Conservation (phyloP, 2,888 invertebrate species). For the Ischnus inquisitorius region DNA sequence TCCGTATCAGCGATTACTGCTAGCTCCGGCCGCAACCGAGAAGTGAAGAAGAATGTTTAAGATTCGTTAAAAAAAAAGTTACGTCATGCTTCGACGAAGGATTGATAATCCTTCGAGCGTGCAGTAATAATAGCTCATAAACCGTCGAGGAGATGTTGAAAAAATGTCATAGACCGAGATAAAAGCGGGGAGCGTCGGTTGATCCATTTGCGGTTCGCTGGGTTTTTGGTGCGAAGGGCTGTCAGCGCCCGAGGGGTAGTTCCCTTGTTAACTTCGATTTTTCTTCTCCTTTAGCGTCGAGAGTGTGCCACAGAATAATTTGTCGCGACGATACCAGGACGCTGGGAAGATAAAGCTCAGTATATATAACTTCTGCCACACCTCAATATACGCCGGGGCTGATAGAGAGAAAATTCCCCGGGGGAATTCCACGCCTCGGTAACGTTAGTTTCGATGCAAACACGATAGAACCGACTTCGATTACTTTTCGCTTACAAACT, state of each 20-base stretch:
- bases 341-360: slow-evolving; percentile 39
- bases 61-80: not conserved
- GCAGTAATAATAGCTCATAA: not conserved
- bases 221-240: slow-evolving; percentile 61
- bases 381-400: slow-evolving; percentile 4
- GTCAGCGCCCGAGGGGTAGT: slow-evolving; percentile 65
- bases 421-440: slow-evolving; percentile 42
- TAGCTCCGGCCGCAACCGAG: too few relatives aligned
- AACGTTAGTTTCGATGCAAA: slow-evolving; percentile 59
- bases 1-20: too few relatives aligned
- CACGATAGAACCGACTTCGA: slow-evolving; percentile 49
- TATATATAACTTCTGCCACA: slow-evolving; percentile 24
- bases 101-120: slow-evolving; percentile 15
- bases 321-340: slow-evolving; percentile 15
- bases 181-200: slow-evolving; percentile 54
- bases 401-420: slow-evolving; percentile 40
- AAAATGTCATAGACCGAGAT: slow-evolving; percentile 42
- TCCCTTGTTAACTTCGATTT: slow-evolving; percentile 68
- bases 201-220: slow-evolving; percentile 62
- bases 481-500: slow-evolving; percentile 37
- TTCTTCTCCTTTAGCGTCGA: slow-evolving; percentile 54
- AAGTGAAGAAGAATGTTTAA: too few relatives aligned
- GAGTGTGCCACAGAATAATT: slow-evolving; percentile 48
- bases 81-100: slow-evolving; percentile 14
- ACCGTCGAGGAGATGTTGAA: slow-evolving; percentile 8